phyloP scores from a whole-genome alignment of 1,140 invertebrate species.

The Trachymyrmex cornetzi region DNA sequence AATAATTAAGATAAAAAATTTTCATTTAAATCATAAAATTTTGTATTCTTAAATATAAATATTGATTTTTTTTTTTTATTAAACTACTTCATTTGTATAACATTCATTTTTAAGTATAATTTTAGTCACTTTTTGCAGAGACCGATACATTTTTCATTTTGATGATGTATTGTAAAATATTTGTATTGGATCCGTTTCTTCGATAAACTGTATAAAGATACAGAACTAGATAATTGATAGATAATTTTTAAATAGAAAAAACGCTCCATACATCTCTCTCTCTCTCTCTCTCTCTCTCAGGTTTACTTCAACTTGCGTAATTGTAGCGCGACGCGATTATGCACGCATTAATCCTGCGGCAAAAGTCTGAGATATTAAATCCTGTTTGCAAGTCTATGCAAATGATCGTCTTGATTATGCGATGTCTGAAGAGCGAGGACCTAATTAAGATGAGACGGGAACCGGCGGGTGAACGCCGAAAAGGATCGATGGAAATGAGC shows the following conservation, averaged over 20 bases:
- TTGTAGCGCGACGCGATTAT: constrained; percentile 17
- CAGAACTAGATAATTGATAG: background rate
- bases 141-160: too few relatives aligned
- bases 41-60: too few relatives aligned
- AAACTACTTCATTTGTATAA: too few relatives aligned
- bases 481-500: background rate
- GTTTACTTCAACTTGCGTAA: constrained; percentile 18
- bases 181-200: background rate
- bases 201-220: background rate
- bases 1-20: too few relatives aligned
- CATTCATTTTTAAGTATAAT: too few relatives aligned
- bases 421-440: background rate
- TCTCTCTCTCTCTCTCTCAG: background rate
- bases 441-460: constrained; percentile 33
- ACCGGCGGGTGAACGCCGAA: background rate
- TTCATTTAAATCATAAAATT: too few relatives aligned
- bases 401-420: constrained; percentile 30
- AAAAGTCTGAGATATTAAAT: constrained; percentile 39
- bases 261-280: background rate
- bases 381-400: constrained; percentile 33
- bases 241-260: background rate
- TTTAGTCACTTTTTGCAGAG: too few relatives aligned
- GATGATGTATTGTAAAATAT: background rate
- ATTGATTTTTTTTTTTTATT: too few relatives aligned
- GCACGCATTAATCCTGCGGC: background rate